Evolutionary conservation across 1,140 invertebrate genomes (phyloP), one percentile per base, ranked within the genome.

Genomic region (Leptoteleia sp.): DNA sequence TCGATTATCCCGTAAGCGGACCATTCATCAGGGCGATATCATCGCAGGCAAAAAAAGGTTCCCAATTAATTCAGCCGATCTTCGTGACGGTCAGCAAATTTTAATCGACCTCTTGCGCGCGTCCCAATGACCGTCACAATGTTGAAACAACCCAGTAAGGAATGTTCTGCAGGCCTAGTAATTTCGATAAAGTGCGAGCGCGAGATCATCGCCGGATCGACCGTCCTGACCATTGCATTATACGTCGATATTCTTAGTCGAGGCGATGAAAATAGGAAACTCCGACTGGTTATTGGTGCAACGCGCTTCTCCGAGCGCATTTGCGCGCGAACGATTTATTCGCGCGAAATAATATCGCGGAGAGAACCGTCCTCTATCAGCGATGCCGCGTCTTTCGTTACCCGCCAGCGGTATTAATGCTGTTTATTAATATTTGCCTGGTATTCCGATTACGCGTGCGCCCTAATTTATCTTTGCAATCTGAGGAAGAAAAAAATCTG

Each of bases 231-330:
- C 25, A 12, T 64, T 64, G 48, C 40, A 55, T 64, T 64, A 72
- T 72, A 54, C 57, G 48, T 71, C 59, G 59, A 65, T 62, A 62
- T 73, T 65, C 59, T 73, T 73, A 48, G 55, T 55, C 61, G 40
- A 33, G 55, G 37, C 27, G 47, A 42, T 43, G 61, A 61, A 64
- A 75, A 64, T 64, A 65, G 61, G 52, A 61, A 42, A 17, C 42
- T 22, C 16, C 43, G 12, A 55, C 40, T 16, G 31, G 33, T 27
- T 47, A 72, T 64, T 57, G 55, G 33, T 48, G 29, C 11, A 38
- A 0, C 13, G 42, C 29, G 29, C 29, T 9, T 62, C 15, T 40
- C 6, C 31, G 19, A n/a, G 29, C 17, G 19, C 12, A 29, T 42
- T 40, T 50, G 17, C 59, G n/a, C 22, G 27, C 38, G 29, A 19